Conservation (phyloP, 2,888 invertebrate species). For the Isotomurus palustris region DNA sequence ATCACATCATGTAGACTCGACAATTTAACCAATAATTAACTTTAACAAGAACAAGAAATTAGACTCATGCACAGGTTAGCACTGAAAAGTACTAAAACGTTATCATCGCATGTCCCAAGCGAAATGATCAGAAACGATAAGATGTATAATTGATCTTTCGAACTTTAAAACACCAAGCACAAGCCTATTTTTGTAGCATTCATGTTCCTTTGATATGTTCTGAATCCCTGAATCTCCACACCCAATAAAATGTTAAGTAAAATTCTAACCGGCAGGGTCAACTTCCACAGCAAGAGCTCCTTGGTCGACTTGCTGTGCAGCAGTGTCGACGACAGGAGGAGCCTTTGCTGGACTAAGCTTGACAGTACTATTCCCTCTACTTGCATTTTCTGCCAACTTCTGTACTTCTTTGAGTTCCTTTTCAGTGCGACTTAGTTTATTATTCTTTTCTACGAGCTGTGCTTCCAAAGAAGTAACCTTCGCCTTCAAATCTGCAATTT, state of each 20-base stretch:
- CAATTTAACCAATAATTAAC: too few relatives aligned
- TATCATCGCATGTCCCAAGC: not conserved
- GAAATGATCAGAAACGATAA: not conserved
- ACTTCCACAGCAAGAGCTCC: slow-evolving; percentile 37
- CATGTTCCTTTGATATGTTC: too few relatives aligned
- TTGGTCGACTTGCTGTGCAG: slow-evolving; percentile 19
- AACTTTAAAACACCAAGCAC: too few relatives aligned
- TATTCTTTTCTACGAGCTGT: slow-evolving; percentile 40
- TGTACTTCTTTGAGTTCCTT: slow-evolving; percentile 25
- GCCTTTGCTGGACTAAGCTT: slow-evolving; percentile 21
- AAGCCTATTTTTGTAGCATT: too few relatives aligned
- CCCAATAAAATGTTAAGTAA: not conserved
- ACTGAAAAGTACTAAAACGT: not conserved
- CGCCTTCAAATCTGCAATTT: slow-evolving; percentile 38
- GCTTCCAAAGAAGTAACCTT: slow-evolving; percentile 42
- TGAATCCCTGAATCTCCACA: not conserved
- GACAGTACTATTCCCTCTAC: slow-evolving; percentile 15
- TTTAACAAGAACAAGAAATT: too few relatives aligned
- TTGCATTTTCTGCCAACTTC: slow-evolving; percentile 5
- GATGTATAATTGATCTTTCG: too few relatives aligned
- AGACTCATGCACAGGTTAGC: too few relatives aligned
- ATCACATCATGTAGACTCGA: too few relatives aligned
- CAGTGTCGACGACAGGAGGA: slow-evolving; percentile 1
- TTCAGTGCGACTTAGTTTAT: slow-evolving; percentile 32
- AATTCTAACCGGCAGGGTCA: slow-evolving; percentile 43